phyloP scores from a whole-genome alignment of 2,797 vertebrate species.

The Vipera latastei region DNA sequence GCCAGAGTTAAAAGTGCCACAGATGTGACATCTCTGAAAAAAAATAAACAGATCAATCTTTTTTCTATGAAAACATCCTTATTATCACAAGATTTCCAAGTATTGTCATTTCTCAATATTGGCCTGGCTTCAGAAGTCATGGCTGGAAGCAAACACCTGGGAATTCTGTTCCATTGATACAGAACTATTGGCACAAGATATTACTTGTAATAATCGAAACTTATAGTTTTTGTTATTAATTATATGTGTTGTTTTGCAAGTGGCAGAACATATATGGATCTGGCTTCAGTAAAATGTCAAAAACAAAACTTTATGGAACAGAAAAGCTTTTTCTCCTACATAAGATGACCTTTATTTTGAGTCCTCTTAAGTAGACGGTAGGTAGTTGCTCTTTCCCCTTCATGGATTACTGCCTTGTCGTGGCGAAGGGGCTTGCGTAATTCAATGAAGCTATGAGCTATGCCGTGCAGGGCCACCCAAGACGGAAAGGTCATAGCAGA shows the following conservation, averaged over 20 bases:
- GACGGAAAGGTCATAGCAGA: too few relatives aligned
- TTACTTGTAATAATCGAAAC: background rate
- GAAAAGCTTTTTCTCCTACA: background rate
- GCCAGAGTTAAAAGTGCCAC: background rate
- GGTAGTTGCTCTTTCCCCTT: background rate
- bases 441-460: too few relatives aligned
- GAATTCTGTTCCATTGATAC: background rate
- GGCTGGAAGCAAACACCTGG: background rate
- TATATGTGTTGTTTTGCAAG: background rate
- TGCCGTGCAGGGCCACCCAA: too few relatives aligned
- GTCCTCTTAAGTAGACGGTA: background rate
- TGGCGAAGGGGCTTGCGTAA: too few relatives aligned
- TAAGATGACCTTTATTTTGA: background rate
- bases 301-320: background rate
- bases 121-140: background rate
- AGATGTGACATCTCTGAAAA: conserved; percentile 6
- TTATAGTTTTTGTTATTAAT: background rate
- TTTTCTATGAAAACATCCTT: background rate
- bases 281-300: background rate
- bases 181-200: background rate
- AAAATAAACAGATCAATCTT: background rate
- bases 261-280: background rate
- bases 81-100: background rate
- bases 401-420: too few relatives aligned
- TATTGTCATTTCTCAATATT: background rate